These are phyloP conservation scores for Drosophila kokeensis DNA, from an alignment of 2,888 invertebrate species.

Conservation along the genomic window DNA sequence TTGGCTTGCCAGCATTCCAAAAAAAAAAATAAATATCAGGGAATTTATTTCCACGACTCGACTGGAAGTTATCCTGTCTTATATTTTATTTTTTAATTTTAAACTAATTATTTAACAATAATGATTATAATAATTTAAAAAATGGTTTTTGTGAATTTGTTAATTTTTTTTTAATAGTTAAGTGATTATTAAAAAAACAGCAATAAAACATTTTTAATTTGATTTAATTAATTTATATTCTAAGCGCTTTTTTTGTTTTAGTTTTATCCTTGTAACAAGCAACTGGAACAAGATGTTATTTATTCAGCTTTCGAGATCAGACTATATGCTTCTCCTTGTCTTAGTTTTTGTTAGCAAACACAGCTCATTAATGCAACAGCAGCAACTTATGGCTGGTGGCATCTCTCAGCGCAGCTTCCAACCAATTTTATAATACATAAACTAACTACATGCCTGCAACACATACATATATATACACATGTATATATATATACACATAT, in stretches of 20 bases:
- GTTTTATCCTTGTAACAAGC: neutral
- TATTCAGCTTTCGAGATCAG: neutral
- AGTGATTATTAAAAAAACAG: neutral
- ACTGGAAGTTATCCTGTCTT: slow-evolving; percentile 20
- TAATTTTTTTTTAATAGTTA: neutral
- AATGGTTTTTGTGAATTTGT: neutral
- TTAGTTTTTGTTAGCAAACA: slow-evolving; percentile 4
- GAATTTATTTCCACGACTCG: neutral
- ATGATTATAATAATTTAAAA: neutral
- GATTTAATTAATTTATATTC: neutral
- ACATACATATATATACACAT: slow-evolving; percentile 13
- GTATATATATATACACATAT: slow-evolving; percentile 3
- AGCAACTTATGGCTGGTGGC: slow-evolving; percentile 54
- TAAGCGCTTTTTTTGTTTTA: neutral
- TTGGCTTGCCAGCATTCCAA: slow-evolving; percentile 40
- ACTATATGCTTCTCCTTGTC: too few species aligned
- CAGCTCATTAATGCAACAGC: slow-evolving; percentile 51
- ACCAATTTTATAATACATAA: slow-evolving; percentile 75
- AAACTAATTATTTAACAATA: neutral
- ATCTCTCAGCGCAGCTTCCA: slow-evolving; percentile 54
- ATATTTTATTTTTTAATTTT: neutral
- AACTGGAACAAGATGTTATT: neutral
- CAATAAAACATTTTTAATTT: neutral
- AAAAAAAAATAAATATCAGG: slow-evolving; percentile 20
- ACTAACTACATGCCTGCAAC: slow-evolving; percentile 25